phyloP scores from a whole-genome alignment of 2,113 vertebrate species.

The Phyllostomus hastatus region DNA sequence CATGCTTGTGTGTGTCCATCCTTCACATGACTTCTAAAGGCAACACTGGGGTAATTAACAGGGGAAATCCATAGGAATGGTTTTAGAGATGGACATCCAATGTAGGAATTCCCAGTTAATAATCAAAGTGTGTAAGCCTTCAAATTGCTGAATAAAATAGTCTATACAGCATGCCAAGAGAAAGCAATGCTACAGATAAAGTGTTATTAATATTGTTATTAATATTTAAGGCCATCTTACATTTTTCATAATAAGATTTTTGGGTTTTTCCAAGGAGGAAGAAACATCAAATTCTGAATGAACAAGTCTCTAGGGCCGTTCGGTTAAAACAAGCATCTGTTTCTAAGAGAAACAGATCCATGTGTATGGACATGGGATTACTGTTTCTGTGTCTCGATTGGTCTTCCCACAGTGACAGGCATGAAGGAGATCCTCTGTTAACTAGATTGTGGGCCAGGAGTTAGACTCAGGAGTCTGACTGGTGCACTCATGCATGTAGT shows the following conservation, averaged over 20 bases:
- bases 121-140: background rate
- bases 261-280: background rate
- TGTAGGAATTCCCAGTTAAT: background rate
- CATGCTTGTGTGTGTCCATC: background rate
- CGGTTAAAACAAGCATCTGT: slow-evolving; percentile 24
- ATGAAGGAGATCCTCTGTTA: background rate
- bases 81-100: background rate
- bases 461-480: background rate
- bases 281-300: background rate
- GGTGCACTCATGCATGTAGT: background rate
- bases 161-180: background rate
- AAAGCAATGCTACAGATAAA: background rate
- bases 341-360: background rate
- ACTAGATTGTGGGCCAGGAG: background rate
- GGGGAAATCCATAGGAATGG: background rate
- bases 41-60: background rate
- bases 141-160: background rate
- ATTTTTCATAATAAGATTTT: background rate
- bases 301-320: background rate
- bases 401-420: background rate
- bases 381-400: background rate
- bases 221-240: background rate
- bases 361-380: background rate
- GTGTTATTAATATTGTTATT: background rate
- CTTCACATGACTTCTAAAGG: background rate